Conservation (phyloP, 2,888 invertebrate genomes). For the Campopleginae sp. region DNA sequence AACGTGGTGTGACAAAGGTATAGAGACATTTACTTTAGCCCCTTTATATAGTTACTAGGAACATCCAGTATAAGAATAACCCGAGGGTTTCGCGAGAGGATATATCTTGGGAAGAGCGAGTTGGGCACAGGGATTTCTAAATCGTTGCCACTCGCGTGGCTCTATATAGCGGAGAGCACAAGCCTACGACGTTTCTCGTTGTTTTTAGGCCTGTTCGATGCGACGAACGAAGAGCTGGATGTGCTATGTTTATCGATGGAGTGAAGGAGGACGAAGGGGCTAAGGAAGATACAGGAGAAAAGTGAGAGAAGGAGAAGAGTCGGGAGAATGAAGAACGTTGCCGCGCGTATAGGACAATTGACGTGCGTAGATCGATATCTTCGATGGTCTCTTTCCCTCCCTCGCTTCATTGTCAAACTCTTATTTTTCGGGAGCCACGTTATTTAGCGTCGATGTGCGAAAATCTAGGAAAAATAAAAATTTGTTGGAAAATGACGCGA, state of each 20-base stretch:
- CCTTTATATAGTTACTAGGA: slow-evolving; percentile 28
- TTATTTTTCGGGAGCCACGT: slow-evolving; percentile 62
- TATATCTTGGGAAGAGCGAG: slow-evolving; percentile 62
- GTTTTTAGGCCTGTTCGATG: slow-evolving; percentile 63
- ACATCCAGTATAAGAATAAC: slow-evolving; percentile 50
- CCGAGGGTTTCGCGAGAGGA: slow-evolving; percentile 54
- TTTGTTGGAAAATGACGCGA: no score
- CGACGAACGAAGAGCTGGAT: slow-evolving; percentile 24
- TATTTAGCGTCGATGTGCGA: slow-evolving; percentile 55
- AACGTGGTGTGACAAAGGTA: slow-evolving; percentile 46
- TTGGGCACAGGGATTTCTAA: slow-evolving; percentile 65
- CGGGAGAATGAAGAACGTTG: slow-evolving; percentile 46
- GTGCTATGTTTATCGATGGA: slow-evolving; percentile 20
- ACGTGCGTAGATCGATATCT: slow-evolving; percentile 65
- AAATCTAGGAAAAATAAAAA: no score
- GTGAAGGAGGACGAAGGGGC: slow-evolving; percentile 25
- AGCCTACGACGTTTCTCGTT: slow-evolving; percentile 53
- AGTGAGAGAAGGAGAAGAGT: slow-evolving; percentile 19
- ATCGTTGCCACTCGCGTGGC: slow-evolving; percentile 44
- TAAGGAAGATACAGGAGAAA: not conserved
- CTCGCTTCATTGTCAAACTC: slow-evolving; percentile 12
- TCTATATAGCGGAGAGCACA: slow-evolving; percentile 17
- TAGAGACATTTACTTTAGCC: slow-evolving; percentile 17
- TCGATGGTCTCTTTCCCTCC: slow-evolving; percentile 45
- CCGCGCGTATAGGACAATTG: slow-evolving; percentile 49